Percentiles rank a stretch among this genome's conserved stretches.
Conservation (phyloP, 37 sponge, comb jelly and placozoan genomes). For the Beroe ovata region DNA sequence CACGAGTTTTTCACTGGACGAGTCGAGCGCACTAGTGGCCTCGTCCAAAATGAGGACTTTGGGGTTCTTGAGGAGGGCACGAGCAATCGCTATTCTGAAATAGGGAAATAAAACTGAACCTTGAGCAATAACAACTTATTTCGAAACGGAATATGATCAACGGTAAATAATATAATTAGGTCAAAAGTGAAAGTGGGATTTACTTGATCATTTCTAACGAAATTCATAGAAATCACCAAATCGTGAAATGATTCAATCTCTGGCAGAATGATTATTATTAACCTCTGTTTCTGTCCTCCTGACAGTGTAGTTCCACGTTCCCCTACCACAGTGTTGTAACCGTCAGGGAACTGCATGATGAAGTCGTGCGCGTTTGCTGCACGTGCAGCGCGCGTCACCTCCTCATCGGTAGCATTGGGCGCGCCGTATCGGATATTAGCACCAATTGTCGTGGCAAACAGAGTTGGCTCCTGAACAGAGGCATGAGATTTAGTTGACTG, state of each 20-base stretch:
- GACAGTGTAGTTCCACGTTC: conserved; percentile 85
- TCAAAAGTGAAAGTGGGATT: no score
- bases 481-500: no score
- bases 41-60: conserved; percentile 84
- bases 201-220: no score
- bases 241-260: no score
- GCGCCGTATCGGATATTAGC: conserved; percentile 90
- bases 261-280: background rate
- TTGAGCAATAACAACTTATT: background rate
- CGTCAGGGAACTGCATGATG: conserved; percentile 76
- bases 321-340: conserved; percentile 84
- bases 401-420: conserved; percentile 77
- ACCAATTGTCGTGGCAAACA: conserved; percentile 84
- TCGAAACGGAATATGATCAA: background rate
- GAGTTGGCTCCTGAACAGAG: conserved; percentile 86
- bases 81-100: conserved; percentile 84
- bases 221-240: background rate
- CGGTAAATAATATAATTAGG: no score
- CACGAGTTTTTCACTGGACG: conserved; percentile 81
- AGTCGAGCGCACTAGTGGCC: conserved; percentile 91
- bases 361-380: conserved; percentile 86
- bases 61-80: conserved; percentile 89
- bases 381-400: conserved; percentile 77
- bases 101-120: background rate
- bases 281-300: conserved; percentile 95